Percentiles rank a stretch among this genome's conserved stretches.
phyloP scores from a whole-genome alignment of 1,140 invertebrate genomes.

The Heterodera schachtii region DNA sequence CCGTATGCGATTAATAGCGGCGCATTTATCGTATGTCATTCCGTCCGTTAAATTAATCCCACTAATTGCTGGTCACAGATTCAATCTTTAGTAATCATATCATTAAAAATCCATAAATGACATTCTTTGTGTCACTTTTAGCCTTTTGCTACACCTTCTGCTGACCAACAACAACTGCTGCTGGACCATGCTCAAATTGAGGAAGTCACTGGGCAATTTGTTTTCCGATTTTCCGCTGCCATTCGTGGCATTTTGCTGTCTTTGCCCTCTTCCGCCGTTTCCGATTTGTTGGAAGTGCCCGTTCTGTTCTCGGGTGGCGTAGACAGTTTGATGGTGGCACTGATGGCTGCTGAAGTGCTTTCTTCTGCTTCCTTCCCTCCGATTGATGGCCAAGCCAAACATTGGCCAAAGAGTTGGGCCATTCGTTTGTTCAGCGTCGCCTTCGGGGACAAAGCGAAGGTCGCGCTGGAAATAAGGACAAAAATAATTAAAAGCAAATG shows the following conservation, averaged over 20 bases:
- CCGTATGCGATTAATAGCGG: no score
- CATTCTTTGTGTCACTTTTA: background rate
- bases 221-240: background rate
- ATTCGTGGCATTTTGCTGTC: background rate
- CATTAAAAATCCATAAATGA: no score
- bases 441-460: slow-evolving; percentile 33
- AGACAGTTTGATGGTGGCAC: slow-evolving; percentile 43
- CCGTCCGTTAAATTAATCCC: no score
- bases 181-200: background rate
- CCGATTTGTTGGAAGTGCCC: background rate
- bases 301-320: slow-evolving; percentile 45
- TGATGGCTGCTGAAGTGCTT: slow-evolving; percentile 31
- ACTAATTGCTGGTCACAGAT: no score
- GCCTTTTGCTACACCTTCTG: background rate
- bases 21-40: no score
- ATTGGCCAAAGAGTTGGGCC: slow-evolving; percentile 8
- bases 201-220: background rate
- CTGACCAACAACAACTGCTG: background rate
- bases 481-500: no score
- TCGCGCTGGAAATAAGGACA: background rate
- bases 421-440: slow-evolving; percentile 39
- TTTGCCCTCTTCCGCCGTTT: background rate
- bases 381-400: background rate
- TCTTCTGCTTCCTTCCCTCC: background rate
- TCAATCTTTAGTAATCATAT: no score